Percentiles rank a stretch among this genome's conserved stretches.
These are phyloP conservation scores for Volucella bombylans DNA, from an alignment of 2,888 invertebrate species.

Conservation along the genomic window DNA sequence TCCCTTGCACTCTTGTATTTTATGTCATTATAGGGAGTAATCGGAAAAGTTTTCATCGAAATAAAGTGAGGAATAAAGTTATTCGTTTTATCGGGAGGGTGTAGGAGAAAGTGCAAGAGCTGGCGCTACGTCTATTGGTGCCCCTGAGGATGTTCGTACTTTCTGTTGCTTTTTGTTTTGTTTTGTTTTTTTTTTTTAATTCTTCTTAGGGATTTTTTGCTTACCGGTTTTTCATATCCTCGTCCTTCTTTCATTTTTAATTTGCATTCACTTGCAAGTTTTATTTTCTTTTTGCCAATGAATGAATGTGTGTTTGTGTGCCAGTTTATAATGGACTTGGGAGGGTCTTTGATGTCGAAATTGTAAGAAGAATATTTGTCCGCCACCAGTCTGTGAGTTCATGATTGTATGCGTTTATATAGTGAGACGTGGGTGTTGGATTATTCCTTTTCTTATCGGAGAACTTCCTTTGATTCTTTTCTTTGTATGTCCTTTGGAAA, in stretches of 20 bases:
- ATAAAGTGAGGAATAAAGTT: conserved; percentile 53
- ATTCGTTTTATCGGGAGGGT: conserved; percentile 3
- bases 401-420: neutral
- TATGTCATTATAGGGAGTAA: conserved; percentile 70
- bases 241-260: conserved; percentile 44
- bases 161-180: conserved; percentile 32
- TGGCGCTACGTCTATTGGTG: conserved; percentile 10
- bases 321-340: conserved; percentile 42
- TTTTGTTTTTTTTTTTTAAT: conserved; percentile 46
- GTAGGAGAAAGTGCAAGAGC: too few species aligned
- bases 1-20: conserved; percentile 55
- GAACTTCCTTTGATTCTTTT: neutral
- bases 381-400: neutral
- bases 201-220: conserved; percentile 13
- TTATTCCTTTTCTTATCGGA: neutral
- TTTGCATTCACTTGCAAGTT: conserved; percentile 66
- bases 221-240: neutral
- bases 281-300: conserved; percentile 16
- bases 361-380: conserved; percentile 23
- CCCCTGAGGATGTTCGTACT: conserved; percentile 38
- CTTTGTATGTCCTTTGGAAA: neutral
- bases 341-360: conserved; percentile 52
- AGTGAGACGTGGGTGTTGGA: neutral
- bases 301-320: conserved; percentile 22
- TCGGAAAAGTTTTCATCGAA: conserved; percentile 68